Percentiles rank a stretch among this genome's conserved stretches.
These are phyloP conservation scores for Lomographa bimaculata DNA, from an alignment of 2,888 invertebrate species.

Conservation along the genomic window DNA sequence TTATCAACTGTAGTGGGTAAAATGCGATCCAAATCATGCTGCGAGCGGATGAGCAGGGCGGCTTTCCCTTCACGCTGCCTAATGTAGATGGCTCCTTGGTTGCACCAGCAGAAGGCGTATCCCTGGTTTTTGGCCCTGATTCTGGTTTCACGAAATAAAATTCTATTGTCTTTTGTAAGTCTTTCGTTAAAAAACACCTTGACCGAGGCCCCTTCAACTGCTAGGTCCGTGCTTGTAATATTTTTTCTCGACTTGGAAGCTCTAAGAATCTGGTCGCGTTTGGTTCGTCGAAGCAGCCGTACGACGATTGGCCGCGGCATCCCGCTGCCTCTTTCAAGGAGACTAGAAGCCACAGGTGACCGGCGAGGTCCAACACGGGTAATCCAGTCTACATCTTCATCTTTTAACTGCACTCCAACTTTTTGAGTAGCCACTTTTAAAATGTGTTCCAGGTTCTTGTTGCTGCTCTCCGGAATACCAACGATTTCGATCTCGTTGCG, in stretches of 20 bases:
- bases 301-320: conserved; percentile 11
- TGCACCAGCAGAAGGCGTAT: conserved; percentile 10
- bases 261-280: conserved; percentile 7
- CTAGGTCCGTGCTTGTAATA: conserved; percentile 1
- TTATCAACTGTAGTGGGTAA: neutral
- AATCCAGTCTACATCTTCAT: conserved; percentile 9
- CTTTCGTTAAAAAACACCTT: too few relatives aligned
- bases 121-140: conserved; percentile 1
- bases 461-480: conserved; percentile 2
- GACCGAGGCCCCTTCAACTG: neutral
- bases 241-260: conserved; percentile 6
- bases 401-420: conserved; percentile 5
- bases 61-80: conserved; percentile 8
- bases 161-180: conserved; percentile 9
- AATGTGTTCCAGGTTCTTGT: conserved; percentile 2
- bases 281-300: neutral
- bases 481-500: conserved; percentile 3
- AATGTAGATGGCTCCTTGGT: conserved; percentile 4
- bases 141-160: conserved; percentile 12
- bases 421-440: conserved; percentile 1
- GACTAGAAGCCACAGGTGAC: neutral
- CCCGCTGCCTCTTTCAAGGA: neutral
- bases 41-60: conserved; percentile 3
- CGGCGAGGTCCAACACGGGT: conserved; percentile 6
- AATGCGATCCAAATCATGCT: neutral